Conservation (phyloP, 1,140 invertebrate species). For the Zaprionus vittiger region DNA sequence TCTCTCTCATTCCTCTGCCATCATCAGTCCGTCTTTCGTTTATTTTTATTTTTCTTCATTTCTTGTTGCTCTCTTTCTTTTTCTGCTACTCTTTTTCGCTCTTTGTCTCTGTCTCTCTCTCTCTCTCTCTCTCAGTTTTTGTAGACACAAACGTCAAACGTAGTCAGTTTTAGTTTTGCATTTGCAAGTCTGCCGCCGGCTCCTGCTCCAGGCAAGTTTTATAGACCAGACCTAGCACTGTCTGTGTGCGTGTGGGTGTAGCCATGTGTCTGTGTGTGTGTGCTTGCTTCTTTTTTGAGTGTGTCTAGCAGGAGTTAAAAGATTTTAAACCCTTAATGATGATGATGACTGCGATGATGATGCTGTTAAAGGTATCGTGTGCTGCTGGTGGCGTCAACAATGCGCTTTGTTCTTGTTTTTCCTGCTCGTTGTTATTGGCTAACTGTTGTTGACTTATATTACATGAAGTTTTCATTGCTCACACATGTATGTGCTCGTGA, state of each 20-base stretch:
- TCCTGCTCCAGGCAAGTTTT: conserved; percentile 24
- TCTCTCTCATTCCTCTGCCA: conserved; percentile 51
- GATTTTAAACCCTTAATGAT: conserved; percentile 57
- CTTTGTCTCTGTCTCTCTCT: conserved; percentile 22
- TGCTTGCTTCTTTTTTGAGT: conserved; percentile 18
- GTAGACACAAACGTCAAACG: conserved; percentile 47
- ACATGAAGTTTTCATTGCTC: conserved; percentile 60
- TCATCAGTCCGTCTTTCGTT: conserved; percentile 36
- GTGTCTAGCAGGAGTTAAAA: conserved; percentile 51
- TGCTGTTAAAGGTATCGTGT: conserved; percentile 44
- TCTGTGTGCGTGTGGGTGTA: background rate
- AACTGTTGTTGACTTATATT: conserved; percentile 68
- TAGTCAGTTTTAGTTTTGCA: conserved; percentile 62
- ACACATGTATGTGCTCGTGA: conserved; percentile 8
- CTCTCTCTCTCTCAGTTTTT: conserved; percentile 20
- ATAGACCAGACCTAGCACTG: conserved; percentile 22
- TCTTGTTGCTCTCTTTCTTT: conserved; percentile 20
- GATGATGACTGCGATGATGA: conserved; percentile 44
- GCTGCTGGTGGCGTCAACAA: conserved; percentile 31
- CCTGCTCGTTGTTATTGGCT: conserved; percentile 47
- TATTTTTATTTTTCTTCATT: background rate
- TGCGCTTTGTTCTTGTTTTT: conserved; percentile 54
- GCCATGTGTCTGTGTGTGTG: background rate
- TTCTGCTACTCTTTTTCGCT: conserved; percentile 14
- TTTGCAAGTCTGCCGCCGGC: conserved; percentile 54